Base-by-base conservation (phyloP, 1,140 invertebrate genomes). In the Zaprionus davidi region DNA sequence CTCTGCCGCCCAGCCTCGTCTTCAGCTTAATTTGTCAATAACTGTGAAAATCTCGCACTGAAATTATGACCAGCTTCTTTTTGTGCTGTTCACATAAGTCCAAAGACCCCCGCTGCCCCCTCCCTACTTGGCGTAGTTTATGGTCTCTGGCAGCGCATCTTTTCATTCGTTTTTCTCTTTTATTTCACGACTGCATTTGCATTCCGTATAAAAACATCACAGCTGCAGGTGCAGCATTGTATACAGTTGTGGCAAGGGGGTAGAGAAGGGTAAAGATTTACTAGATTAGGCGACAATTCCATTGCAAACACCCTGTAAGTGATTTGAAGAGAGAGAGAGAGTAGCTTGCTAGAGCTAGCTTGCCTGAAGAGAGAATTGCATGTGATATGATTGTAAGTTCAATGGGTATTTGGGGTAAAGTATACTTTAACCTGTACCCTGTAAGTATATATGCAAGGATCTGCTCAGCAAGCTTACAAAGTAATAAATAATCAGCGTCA, bases 61-160 rank as follows among this genome's bases (percentile, higher is more conserved):
- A 79, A 79, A 73, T 76, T 75, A 64, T 85, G 75, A 28, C 36
- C 68, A 69, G 60, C 53, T 63, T 74, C 41, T 70, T 62, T 65
- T 58, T 31, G 34, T 11, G 26, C 9, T 65, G 11, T 58, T 26
- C 34, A 38, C 15, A 71, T 44, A 63, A 17, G 22, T 5, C 41
- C 15, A 5, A 15, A 38, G 13, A 38, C 36, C 38, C 38, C 5
- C 15, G 24, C 24, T 26, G 1, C 5, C 0, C 15, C 38, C 41
- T 9, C n/a, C 1, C n/a, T 17, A 3, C 46, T 41, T 34, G 65
- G 38, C 49, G 38, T 26, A 62, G 34, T 36, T 62, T 69, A 69
- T 55, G 56, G 34, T n/a, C 44, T 34, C 31, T 58, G 64, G 24
- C 31, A 53, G n/a, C 44, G 24, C 41, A 75, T 44, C 60, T 51